Evolutionary conservation across 2,797 vertebrate genomes (phyloP), one percentile per base, ranked within the genome.

Genomic region (Craterocephalus amniculus): DNA sequence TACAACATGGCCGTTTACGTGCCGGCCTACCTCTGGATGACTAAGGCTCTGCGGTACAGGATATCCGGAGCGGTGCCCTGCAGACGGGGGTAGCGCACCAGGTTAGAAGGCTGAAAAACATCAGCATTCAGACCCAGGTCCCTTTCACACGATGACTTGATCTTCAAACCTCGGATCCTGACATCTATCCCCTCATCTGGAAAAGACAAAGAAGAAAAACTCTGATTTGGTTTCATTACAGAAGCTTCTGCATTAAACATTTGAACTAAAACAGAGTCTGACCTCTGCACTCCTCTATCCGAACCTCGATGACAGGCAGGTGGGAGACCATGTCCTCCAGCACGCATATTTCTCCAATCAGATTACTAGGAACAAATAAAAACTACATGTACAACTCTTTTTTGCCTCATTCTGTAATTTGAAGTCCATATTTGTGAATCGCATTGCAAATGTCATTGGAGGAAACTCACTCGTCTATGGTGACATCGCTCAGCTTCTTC

Each of bases 101-200:
- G 88, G 85, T 96, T 97, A 43, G 95, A 91, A 1, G 97, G 95
- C 89, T 98, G 97, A 90, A 99, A 99, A 81, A 99, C 94, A 67
- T 99, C 97, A 0, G 97, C 96, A 2, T 96, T 98, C 70, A 99
- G 91, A 31, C 98, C 97, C 77, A 98, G 84, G 82, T 99, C 96
- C 63, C 97, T 92, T 81, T 98, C 97, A 59, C 96, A 95, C 0
- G 97, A 98, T 0, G 96, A 99, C 84, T 97, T 99, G 80, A 99
- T 98, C 94, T 99, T 99, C 83, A 99, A 89, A 24, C 97, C 97
- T 63, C 96, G 93, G 72, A 99, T 96, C 69, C 98, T 95, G 58
- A 99, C 98, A 8, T 99, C 98, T 48, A 99, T 99, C 0, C 98
- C 97, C 31, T 98, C 97, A 83, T 99, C 98, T 99, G 86, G 16